These are phyloP conservation scores for Antechinus flavipes DNA, from an alignment of 2,113 vertebrate genomes.

Conservation along the genomic window DNA sequence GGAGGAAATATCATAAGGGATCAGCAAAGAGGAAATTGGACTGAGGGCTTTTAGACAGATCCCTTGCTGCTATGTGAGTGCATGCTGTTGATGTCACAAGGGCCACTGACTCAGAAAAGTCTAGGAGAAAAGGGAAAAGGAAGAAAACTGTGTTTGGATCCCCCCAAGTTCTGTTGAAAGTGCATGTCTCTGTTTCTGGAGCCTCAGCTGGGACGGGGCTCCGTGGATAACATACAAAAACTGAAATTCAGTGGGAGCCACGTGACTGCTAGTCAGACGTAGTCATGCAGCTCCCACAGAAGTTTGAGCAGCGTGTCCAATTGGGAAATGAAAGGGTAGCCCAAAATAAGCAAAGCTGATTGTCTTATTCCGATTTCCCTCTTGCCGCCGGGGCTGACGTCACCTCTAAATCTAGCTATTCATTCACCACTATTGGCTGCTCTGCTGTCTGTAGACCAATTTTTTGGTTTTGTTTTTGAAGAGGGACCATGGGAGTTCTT, in stretches of 20 bases:
- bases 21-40: slow-evolving; percentile 39
- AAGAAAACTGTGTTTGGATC: slow-evolving; percentile 60
- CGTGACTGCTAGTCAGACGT: slow-evolving; percentile 28
- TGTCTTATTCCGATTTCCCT: slow-evolving; percentile 68
- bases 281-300: slow-evolving; percentile 65
- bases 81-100: slow-evolving; percentile 1
- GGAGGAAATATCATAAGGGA: slow-evolving; percentile 38
- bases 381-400: slow-evolving; percentile 50
- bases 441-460: not conserved
- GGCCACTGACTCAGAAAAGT: slow-evolving; percentile 39
- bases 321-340: slow-evolving; percentile 68
- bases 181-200: slow-evolving; percentile 65
- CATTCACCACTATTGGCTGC: slow-evolving; percentile 41
- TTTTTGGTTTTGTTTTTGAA: slow-evolving; percentile 14
- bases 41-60: slow-evolving; percentile 59
- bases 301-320: slow-evolving; percentile 62
- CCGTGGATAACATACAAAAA: slow-evolving; percentile 64
- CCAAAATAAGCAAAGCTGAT: slow-evolving; percentile 60
- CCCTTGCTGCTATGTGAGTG: slow-evolving; percentile 6
- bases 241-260: slow-evolving; percentile 68
- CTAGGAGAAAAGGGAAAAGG: slow-evolving; percentile 42
- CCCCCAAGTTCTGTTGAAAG: slow-evolving; percentile 63
- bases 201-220: slow-evolving; percentile 56
- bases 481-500: slow-evolving; percentile 7
- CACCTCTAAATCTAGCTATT: slow-evolving; percentile 54